Base-by-base conservation (phyloP, 2,888 invertebrate species). In the Agrochola circellaris region DNA sequence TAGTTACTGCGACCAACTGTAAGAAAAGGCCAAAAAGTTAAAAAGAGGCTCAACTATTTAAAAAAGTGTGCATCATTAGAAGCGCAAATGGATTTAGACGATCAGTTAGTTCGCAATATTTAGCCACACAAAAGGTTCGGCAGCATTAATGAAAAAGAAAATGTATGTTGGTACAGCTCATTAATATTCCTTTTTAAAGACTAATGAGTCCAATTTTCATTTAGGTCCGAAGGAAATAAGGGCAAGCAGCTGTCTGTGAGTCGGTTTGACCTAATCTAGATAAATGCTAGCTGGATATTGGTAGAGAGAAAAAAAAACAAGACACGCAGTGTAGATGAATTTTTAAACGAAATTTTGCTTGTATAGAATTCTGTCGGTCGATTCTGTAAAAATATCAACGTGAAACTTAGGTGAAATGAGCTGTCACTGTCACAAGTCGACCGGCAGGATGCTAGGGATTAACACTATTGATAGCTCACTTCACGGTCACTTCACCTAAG, bases 101-200 rank as follows among this genome's bases (percentile, higher is more conserved):
- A 30, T 30, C 30, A 30, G 30, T 30, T 30, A 30, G 30, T 30
- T 30, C 30, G 30, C 30, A 30, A 30, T 30, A 30, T 30, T 65
- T 17, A 26, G 67, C 30, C 51, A 48, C 45, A 42, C 54, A 34
- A 73, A 64, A 34, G 30, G 45, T 48, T 61, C 26, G 26, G 30
- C 9, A 8, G 7, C 23, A 48, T 51, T 58, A 7, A 48, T 58
- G 30, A 51, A 77, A 66, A 78, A 71, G 13, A 38, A 48, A 78
- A 71, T 78, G 5, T 38, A 17, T n/a, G 42, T 13, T 48, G 13
- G 13, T 30, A 38, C 38, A 23, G 20, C 56, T 78, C 26, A 60
- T 78, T 71, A 78, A 26, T 34, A 38, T 72, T 62, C 38, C 20
- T 67, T 72, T 67, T 72, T 48, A 48, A 66, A 66, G 6, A 54